These are phyloP conservation scores for Calliphora vicina DNA, from an alignment of 1,140 invertebrate genomes.

Conservation along the genomic window DNA sequence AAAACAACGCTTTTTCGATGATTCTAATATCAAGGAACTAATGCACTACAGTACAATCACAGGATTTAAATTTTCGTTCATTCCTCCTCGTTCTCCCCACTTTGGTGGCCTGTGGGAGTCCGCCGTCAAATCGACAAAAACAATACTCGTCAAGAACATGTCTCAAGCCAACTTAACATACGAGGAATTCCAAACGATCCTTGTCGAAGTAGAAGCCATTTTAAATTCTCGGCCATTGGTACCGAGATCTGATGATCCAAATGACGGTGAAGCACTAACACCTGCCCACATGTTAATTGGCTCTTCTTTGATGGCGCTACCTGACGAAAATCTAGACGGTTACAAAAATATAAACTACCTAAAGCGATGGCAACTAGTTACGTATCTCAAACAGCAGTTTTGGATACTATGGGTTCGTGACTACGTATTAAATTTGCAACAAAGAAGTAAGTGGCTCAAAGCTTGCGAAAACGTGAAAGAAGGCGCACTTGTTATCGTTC, in stretches of 20 bases:
- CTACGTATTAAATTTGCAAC: slow-evolving; percentile 49
- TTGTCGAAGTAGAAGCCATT: slow-evolving; percentile 44
- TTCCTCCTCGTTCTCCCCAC: slow-evolving; percentile 48
- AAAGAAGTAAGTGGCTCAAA: slow-evolving; percentile 50
- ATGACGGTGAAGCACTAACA: slow-evolving; percentile 43
- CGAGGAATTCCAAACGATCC: slow-evolving; percentile 32
- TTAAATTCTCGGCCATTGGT: slow-evolving; percentile 46
- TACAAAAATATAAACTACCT: background rate
- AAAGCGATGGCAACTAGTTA: slow-evolving; percentile 26
- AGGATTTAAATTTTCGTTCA: slow-evolving; percentile 47
- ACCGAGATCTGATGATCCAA: slow-evolving; percentile 38
- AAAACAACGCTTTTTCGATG: background rate
- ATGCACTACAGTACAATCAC: slow-evolving; percentile 21
- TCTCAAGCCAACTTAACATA: slow-evolving; percentile 23
- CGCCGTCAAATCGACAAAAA: slow-evolving; percentile 31
- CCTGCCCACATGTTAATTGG: slow-evolving; percentile 52
- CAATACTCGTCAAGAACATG: slow-evolving; percentile 26
- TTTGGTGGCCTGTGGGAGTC: slow-evolving; percentile 52
- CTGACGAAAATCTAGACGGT: background rate
- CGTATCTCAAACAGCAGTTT: slow-evolving; percentile 41
- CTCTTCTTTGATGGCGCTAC: slow-evolving; percentile 30
- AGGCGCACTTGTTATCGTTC: slow-evolving; percentile 54
- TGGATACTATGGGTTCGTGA: slow-evolving; percentile 50
- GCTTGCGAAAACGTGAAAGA: slow-evolving; percentile 40
- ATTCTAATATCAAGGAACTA: background rate